These are phyloP conservation scores for Pseudopleuronectes americanus DNA, from an alignment of 2,797 vertebrate species.

Conservation along the genomic window DNA sequence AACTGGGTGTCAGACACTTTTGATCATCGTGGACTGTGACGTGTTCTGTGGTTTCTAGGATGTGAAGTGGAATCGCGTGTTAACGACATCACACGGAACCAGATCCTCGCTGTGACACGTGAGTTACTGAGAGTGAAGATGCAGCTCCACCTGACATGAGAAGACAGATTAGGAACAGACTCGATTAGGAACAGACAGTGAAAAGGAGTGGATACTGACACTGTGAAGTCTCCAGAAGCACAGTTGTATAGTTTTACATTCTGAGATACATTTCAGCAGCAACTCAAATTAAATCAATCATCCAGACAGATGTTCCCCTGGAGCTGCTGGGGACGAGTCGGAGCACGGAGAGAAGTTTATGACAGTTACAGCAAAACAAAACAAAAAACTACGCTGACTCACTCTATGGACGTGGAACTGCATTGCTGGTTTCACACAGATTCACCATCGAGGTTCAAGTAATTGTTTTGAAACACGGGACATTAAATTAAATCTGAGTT, in stretches of 20 bases:
- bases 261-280: background rate
- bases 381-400: no score
- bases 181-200: background rate
- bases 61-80: background rate
- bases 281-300: background rate
- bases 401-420: no score
- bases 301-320: no score
- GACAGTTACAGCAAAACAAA: no score
- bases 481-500: background rate
- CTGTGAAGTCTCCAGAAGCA: constrained; percentile 35
- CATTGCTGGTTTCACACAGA: no score
- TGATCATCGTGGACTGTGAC: background rate
- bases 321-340: no score
- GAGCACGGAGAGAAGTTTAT: no score
- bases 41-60: background rate
- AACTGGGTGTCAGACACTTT: background rate
- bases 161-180: background rate
- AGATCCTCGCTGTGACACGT: constrained; percentile 12
- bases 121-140: constrained; percentile 7
- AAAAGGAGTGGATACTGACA: background rate
- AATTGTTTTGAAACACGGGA: no score
- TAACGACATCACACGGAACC: background rate
- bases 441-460: no score
- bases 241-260: constrained; percentile 3
- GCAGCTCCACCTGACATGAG: constrained; percentile 16